phyloP scores from a whole-genome alignment of 2,888 invertebrate genomes.

The Siphlonurus alternatus region DNA sequence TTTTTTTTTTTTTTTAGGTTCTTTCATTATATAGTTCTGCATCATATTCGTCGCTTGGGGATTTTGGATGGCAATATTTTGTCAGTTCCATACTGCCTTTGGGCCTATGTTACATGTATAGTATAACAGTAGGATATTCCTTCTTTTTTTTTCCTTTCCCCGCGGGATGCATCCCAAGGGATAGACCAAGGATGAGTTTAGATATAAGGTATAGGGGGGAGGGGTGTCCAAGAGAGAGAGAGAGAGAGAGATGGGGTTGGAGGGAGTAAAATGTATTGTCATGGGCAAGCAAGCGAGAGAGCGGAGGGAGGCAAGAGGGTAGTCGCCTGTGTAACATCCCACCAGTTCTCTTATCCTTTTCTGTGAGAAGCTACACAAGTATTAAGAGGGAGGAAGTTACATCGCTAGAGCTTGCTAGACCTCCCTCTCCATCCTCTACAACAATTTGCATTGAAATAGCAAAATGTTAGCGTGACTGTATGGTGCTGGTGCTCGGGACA shows the following conservation, averaged over 20 bases:
- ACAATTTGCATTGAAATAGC: not conserved
- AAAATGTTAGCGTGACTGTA: not conserved
- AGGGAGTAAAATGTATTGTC: not conserved
- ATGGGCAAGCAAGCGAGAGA: not conserved
- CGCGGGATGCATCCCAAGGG: not conserved
- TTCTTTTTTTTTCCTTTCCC: no score
- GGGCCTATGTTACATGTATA: not conserved
- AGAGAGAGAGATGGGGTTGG: not conserved
- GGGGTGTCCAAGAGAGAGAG: not conserved
- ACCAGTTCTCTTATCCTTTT: not conserved
- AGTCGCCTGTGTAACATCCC: not conserved
- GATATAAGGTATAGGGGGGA: not conserved
- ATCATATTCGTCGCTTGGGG: not conserved
- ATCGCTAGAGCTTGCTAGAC: not conserved
- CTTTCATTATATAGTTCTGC: not conserved
- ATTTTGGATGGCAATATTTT: not conserved
- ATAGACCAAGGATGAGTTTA: not conserved
- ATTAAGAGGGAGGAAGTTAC: not conserved
- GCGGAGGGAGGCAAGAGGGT: no score
- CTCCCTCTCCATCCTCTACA: not conserved
- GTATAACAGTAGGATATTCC: no score
- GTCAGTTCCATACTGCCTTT: not conserved
- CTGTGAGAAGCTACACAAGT: not conserved
- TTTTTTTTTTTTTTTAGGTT: no score
- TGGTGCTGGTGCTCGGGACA: no score